phyloP scores from a whole-genome alignment of 35 echinoderm and acorn worm genomes.

The Patiria miniata region DNA sequence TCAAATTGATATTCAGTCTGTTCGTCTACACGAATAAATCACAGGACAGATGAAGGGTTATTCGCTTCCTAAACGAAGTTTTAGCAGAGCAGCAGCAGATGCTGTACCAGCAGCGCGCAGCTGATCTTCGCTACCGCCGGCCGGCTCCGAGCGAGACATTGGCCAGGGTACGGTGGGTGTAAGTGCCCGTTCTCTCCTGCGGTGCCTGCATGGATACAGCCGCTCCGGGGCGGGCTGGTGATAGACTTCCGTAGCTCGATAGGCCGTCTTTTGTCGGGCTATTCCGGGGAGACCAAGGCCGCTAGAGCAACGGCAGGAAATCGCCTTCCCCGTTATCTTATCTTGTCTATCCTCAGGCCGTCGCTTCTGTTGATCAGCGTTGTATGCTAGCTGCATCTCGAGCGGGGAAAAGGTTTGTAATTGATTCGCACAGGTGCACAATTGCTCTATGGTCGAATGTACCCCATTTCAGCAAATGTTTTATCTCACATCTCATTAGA shows the following conservation, averaged over 20 bases:
- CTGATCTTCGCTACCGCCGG: neutral
- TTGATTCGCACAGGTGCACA: too few species aligned
- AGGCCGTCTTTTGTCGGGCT: neutral
- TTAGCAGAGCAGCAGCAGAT: neutral
- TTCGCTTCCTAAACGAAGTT: neutral
- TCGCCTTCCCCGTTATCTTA: neutral
- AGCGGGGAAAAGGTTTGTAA: too few species aligned
- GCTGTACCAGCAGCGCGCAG: neutral
- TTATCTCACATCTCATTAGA: too few species aligned
- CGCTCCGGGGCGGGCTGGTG: constrained; percentile 23
- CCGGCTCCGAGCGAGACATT: neutral
- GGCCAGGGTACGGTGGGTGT: neutral
- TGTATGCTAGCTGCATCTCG: too few species aligned
- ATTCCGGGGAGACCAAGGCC: neutral
- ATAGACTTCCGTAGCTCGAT: neutral
- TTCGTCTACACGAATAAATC: too few species aligned
- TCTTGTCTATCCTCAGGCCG: neutral
- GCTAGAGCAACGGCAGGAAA: neutral
- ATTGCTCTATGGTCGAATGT: too few species aligned
- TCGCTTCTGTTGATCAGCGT: too few species aligned
- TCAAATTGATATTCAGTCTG: too few species aligned
- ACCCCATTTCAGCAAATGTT: too few species aligned
- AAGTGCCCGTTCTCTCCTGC: neutral
- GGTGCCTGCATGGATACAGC: neutral
- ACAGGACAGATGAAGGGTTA: too few species aligned